These are phyloP conservation scores for Alectoris magna DNA, from an alignment of 2,797 vertebrate species.

Conservation along the genomic window DNA sequence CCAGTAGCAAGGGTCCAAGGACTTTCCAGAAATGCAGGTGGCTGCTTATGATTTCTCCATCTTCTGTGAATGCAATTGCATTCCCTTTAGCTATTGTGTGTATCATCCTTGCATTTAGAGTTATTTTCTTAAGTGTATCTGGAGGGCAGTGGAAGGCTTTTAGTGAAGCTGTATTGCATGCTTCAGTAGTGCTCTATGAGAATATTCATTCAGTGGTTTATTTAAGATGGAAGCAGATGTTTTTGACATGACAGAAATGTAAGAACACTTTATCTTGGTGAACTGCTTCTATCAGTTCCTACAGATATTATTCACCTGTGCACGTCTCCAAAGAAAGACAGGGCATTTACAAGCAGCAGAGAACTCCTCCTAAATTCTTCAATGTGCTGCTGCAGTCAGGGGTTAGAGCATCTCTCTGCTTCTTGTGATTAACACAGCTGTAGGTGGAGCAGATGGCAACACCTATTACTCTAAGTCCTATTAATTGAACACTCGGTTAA, in stretches of 20 bases:
- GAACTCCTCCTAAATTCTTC: not conserved
- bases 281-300: conserved; percentile 37
- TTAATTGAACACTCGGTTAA: not conserved
- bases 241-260: conserved; percentile 40
- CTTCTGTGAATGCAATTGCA: conserved; percentile 36
- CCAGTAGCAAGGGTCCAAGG: conserved; percentile 4
- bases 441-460: not conserved
- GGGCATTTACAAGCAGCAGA: not conserved
- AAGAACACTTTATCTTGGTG: conserved; percentile 35
- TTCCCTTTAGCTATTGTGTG: conserved; percentile 53
- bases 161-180: conserved; percentile 28
- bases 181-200: conserved; percentile 39
- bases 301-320: conserved; percentile 28
- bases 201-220: conserved; percentile 55
- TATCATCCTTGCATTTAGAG: conserved; percentile 44
- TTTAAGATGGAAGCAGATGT: conserved; percentile 55
- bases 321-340: not conserved
- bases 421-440: not conserved
- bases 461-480: not conserved
- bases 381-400: not conserved
- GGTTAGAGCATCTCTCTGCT: not conserved
- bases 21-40: conserved; percentile 52
- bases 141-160: conserved; percentile 58
- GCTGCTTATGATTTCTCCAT: conserved; percentile 50
- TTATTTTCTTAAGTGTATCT: conserved; percentile 64